Evolutionary conservation across 2,797 vertebrate genomes (phyloP), one percentile per base, ranked within the genome.

Genomic region (Spinus pinus): DNA sequence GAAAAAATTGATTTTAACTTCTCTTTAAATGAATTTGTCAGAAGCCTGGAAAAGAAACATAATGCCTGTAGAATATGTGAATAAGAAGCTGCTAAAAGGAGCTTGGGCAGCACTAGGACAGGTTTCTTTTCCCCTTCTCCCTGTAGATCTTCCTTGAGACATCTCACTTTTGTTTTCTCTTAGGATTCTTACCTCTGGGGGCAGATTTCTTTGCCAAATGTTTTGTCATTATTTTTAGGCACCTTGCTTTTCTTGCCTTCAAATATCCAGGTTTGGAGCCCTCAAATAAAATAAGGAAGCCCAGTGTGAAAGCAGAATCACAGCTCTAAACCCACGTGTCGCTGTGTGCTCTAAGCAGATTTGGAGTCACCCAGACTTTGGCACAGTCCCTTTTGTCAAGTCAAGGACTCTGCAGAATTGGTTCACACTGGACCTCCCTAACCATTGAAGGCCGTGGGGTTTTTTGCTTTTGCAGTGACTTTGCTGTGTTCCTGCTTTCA

Each of bases 401-500:
- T 49, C 46, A 57, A 84, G 60, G 71, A 42, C 54, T 31, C 53
- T 78, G 65, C 28, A 69, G 8, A 91, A 61, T 49, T 12, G 27
- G n/a, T 94, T 94, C 25, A 1, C 23, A 5, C 78, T 25, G 78
- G 35, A 35, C 47, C 61, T 64, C 22, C 58, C 44, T 27, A 4
- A 7, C 33, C 18, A 6, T 1, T 50, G 80, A 77, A 64, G 7
- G 9, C 50, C 71, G 18, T 0, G 5, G 18, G 18, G 4, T 17
- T 33, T 41, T 41, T 30, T 13, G n/a, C 24, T 79, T 88, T 90
- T 60, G 35, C 21, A 86, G 67, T 58, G 78, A 33, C 75, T 91
- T 89, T 41, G 15, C 75, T 19, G 47, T 58, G 69, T 96, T 93
- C 92, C 88, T 74, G 79, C 35, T 85, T 93, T 94, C 91, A 95